Evolutionary conservation across 1,140 invertebrate species (phyloP).

Genomic region (Temnothorax nylanderi): DNA sequence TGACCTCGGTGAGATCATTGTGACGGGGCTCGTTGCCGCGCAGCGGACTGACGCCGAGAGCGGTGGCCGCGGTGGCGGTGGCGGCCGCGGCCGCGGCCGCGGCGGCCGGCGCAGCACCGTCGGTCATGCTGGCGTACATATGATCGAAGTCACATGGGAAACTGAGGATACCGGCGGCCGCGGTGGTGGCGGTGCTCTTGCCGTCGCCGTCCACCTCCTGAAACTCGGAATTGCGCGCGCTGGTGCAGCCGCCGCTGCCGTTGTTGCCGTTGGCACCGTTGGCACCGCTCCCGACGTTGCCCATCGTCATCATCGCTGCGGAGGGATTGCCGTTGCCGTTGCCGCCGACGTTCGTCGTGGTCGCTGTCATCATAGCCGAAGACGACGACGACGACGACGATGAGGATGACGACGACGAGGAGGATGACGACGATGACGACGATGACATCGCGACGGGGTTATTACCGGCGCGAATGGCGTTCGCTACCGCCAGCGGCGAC

Average conservation of each 20-base stretch:
- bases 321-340: slow-evolving; percentile 58
- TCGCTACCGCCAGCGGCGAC: slow-evolving; percentile 69
- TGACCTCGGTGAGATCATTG: slow-evolving; percentile 87
- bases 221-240: slow-evolving; percentile 58
- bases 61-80: slow-evolving; percentile 72
- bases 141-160: slow-evolving; percentile 86
- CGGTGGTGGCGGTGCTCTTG: slow-evolving; percentile 63
- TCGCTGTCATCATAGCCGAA: slow-evolving; percentile 13
- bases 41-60: slow-evolving; percentile 79
- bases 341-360: neutral
- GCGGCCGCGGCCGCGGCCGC: slow-evolving; percentile 69
- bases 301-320: slow-evolving; percentile 45
- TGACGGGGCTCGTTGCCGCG: slow-evolving; percentile 83
- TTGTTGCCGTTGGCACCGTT: slow-evolving; percentile 33
- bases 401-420: neutral
- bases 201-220: slow-evolving; percentile 68
- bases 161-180: slow-evolving; percentile 79
- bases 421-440: neutral
- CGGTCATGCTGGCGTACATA: slow-evolving; percentile 86
- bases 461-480: slow-evolving; percentile 71
- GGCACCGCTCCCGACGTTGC: slow-evolving; percentile 40
- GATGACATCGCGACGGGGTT: slow-evolving; percentile 37
- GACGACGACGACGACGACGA: slow-evolving; percentile 13
- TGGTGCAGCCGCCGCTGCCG: slow-evolving; percentile 45
- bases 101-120: slow-evolving; percentile 66